Evolutionary conservation across 2,797 vertebrate genomes (phyloP).

Genomic region (Lithobates pipiens): DNA sequence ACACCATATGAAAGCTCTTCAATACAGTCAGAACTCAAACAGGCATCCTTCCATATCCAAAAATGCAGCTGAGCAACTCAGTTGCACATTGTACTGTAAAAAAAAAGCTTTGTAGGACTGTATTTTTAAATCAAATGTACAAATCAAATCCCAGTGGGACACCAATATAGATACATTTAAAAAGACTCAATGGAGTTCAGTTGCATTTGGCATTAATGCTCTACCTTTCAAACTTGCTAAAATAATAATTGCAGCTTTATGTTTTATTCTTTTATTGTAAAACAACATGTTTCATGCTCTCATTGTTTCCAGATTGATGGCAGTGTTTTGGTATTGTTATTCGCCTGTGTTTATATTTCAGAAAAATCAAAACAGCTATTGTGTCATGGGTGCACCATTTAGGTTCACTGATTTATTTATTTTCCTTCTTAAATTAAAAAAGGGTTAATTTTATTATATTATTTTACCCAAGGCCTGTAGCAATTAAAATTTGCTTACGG

Average conservation of each 20-base stretch:
- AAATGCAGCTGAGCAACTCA: too few relatives aligned
- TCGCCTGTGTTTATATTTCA: background rate
- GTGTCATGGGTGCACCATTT: background rate
- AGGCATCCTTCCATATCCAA: too few relatives aligned
- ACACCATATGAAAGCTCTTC: too few relatives aligned
- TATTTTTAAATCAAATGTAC: too few relatives aligned
- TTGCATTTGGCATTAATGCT: background rate
- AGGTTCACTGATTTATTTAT: background rate
- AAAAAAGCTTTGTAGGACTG: too few relatives aligned
- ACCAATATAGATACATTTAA: too few relatives aligned
- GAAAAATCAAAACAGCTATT: background rate
- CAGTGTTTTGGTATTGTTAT: background rate
- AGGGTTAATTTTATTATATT: background rate
- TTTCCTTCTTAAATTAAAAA: background rate
- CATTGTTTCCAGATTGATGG: background rate
- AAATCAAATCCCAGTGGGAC: too few relatives aligned
- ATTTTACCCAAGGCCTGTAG: background rate
- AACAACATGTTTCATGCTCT: background rate
- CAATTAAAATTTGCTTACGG: constrained; percentile 14
- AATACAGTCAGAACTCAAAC: too few relatives aligned
- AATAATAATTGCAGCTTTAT: background rate
- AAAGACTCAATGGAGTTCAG: too few relatives aligned
- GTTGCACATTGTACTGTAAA: too few relatives aligned
- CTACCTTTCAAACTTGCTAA: background rate
- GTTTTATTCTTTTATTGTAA: background rate